Base-by-base conservation (phyloP, 2,888 invertebrate genomes). In the Orgyia antiqua region DNA sequence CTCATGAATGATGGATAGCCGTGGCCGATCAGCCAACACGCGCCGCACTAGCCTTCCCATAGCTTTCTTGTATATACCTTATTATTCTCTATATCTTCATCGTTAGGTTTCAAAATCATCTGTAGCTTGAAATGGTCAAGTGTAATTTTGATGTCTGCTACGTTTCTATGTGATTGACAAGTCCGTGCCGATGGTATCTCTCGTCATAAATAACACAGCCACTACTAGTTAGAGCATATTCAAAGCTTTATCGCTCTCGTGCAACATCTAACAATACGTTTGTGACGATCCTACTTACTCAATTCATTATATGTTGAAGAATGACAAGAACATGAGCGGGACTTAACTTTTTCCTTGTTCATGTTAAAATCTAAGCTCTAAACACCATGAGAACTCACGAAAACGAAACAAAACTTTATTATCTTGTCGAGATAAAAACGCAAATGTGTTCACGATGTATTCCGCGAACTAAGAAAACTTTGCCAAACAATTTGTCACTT, bases 181-280 rank as follows among this genome's bases (percentile, higher is more conserved):
- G 84, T 82, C 73, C 79, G 73, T 68, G 59, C 64, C 79, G 79
- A 82, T 79, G 59, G 68, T 72, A 79, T 79, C 79, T 60, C 57
- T 56, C 65, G 65, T 78, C 75, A 83, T 84, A 80, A 80, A 82
- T 82, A 80, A 83, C 69, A 62, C 70, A 70, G 76, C 77, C 76
- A 76, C 72, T 49, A 67, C 78, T 84, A 76, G 84, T 84, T 83
- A 83, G 78, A 68, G 68, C 68, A 76, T 71, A 82, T 84, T 83
- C 82, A 84, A 67, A 59, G 64, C 62, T 65, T 49, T 68, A 67
- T 65, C 57, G 54, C 52, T 50, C 51, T 51, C 45, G n/a, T n/a
- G n/a, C n/a, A n/a, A n/a, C n/a, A n/a, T n/a, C n/a, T n/a, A n/a
- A n/a, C n/a, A n/a, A n/a, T n/a, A n/a, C n/a, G n/a, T n/a, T n/a